phyloP scores from a whole-genome alignment of 2,797 vertebrate species.

The Numenius phaeopus region DNA sequence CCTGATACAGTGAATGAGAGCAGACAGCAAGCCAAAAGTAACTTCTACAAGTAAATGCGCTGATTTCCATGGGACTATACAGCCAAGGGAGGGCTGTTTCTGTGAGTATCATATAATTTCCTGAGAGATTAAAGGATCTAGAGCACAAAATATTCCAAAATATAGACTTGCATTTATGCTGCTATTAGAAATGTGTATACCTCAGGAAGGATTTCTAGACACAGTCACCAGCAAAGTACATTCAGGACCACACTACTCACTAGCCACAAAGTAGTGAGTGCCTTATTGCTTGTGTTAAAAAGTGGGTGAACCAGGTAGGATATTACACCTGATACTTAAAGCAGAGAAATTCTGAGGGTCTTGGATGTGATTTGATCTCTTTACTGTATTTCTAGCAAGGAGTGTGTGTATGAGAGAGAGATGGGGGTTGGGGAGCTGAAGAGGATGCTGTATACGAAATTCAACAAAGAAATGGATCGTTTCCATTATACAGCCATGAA shows the following conservation, averaged over 20 bases:
- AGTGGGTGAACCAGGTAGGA: not conserved
- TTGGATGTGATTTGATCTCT: not conserved
- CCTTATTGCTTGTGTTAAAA: not conserved
- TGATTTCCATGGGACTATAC: not conserved
- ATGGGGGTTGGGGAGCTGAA: not conserved
- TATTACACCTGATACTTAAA: not conserved
- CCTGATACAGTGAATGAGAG: not conserved
- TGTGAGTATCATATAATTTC: not conserved
- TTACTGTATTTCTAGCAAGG: not conserved
- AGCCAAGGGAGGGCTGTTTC: not conserved
- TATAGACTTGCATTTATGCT: not conserved
- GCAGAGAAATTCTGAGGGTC: not conserved
- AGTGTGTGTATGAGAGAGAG: not conserved
- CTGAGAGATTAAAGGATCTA: not conserved
- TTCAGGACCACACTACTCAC: not conserved
- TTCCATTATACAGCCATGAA: slow-evolving; percentile 31
- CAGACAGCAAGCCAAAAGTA: not conserved
- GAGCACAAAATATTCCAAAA: not conserved
- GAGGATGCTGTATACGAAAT: not conserved
- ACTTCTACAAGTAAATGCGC: not conserved
- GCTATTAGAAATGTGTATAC: not conserved
- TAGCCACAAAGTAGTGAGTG: not conserved
- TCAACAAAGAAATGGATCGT: slow-evolving; percentile 40
- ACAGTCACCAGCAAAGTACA: not conserved
- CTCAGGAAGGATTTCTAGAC: not conserved